phyloP scores from a whole-genome alignment of 2,888 invertebrate species.

The Tortrix viridana region DNA sequence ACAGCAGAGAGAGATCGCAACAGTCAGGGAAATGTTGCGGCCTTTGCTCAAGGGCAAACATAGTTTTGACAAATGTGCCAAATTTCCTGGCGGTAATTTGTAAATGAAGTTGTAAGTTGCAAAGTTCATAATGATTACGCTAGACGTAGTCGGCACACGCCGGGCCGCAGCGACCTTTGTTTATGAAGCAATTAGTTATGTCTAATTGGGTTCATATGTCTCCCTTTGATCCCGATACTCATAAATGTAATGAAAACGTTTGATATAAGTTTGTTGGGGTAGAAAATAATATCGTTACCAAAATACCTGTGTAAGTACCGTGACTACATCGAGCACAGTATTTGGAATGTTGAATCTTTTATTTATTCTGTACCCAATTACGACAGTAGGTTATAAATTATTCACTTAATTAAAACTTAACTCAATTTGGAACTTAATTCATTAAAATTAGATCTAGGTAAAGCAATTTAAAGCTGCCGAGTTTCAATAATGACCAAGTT shows the following conservation, averaged over 20 bases:
- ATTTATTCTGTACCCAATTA: neutral
- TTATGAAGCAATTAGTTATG: constrained; percentile 21
- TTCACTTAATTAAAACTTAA: constrained; percentile 3
- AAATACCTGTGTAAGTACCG: neutral
- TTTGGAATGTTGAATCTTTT: neutral
- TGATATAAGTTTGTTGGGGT: constrained; percentile 3
- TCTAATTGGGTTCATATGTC: constrained; percentile 19
- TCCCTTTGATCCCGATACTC: constrained; percentile 26
- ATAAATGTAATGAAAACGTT: constrained; percentile 13
- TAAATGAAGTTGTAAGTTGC: constrained; percentile 43
- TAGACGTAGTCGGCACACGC: constrained; percentile 3
- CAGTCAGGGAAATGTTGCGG: constrained; percentile 32
- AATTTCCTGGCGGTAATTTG: constrained; percentile 43
- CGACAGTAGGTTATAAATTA: neutral
- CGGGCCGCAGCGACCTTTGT: constrained; percentile 14
- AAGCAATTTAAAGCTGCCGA: constrained; percentile 28
- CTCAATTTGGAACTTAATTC: constrained; percentile 13
- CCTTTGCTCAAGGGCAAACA: constrained; percentile 31
- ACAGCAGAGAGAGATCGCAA: constrained; percentile 15
- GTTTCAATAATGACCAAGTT: constrained; percentile 32
- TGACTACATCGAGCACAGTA: neutral
- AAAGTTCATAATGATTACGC: constrained; percentile 41
- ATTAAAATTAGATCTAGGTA: constrained; percentile 21
- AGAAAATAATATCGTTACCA: neutral
- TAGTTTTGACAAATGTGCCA: constrained; percentile 46